These are phyloP conservation scores for Naso thynnoides DNA, from an alignment of 2,797 vertebrate species.

Conservation along the genomic window DNA sequence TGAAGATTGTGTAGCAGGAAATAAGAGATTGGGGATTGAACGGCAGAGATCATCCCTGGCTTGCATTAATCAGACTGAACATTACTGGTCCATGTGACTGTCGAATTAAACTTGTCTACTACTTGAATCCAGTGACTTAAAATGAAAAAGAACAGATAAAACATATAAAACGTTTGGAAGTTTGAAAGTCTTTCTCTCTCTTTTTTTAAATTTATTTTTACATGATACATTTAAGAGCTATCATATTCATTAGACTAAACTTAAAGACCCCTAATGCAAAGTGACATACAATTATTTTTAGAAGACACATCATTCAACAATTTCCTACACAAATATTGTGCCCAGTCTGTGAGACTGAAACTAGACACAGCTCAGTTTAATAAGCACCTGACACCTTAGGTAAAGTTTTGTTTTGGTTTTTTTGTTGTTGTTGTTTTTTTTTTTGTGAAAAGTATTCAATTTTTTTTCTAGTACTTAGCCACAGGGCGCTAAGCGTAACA, in stretches of 20 bases:
- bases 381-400: too few relatives aligned
- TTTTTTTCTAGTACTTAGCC: too few relatives aligned
- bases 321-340: neutral
- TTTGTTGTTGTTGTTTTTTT: too few relatives aligned
- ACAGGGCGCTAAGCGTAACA: too few relatives aligned
- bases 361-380: neutral
- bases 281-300: slow-evolving; percentile 33
- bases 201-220: slow-evolving; percentile 12
- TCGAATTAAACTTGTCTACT: slow-evolving; percentile 35
- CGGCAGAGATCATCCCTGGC: slow-evolving; percentile 44
- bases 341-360: neutral
- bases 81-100: slow-evolving; percentile 10
- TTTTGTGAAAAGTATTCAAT: too few relatives aligned
- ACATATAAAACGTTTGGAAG: slow-evolving; percentile 19
- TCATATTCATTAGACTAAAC: slow-evolving; percentile 16
- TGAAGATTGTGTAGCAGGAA: slow-evolving; percentile 24
- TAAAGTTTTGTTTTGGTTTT: too few relatives aligned
- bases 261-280: slow-evolving; percentile 22
- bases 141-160: too few relatives aligned
- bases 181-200: neutral
- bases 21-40: slow-evolving; percentile 48
- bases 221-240: slow-evolving; percentile 4
- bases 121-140: slow-evolving; percentile 1
- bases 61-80: slow-evolving; percentile 52
- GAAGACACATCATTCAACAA: slow-evolving; percentile 7